These are phyloP conservation scores for Saimiri boliviensis DNA, from an alignment of 2,113 vertebrate species.

Conservation along the genomic window DNA sequence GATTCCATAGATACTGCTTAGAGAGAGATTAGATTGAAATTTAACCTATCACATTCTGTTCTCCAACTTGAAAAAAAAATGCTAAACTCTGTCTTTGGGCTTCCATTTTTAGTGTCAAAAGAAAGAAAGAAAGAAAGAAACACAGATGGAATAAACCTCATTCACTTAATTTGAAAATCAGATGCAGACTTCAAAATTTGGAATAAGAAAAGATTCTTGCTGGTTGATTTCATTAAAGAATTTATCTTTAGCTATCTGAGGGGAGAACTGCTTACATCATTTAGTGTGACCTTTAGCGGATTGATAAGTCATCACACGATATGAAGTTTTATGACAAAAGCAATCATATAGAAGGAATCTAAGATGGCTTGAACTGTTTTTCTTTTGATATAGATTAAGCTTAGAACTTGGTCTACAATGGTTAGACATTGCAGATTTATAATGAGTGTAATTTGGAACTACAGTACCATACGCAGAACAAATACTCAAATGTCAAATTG, in stretches of 20 bases:
- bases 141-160: slow-evolving; percentile 56
- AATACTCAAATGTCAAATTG: background rate
- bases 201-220: slow-evolving; percentile 51
- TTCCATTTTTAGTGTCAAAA: slow-evolving; percentile 55
- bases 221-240: slow-evolving; percentile 34
- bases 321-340: slow-evolving; percentile 66
- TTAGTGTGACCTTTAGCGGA: slow-evolving; percentile 68
- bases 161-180: slow-evolving; percentile 68
- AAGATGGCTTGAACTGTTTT: slow-evolving; percentile 13
- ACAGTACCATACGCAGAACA: background rate
- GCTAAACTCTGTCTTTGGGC: slow-evolving; percentile 26
- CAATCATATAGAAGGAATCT: slow-evolving; percentile 71
- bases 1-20: slow-evolving; percentile 41
- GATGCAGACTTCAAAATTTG: slow-evolving; percentile 52
- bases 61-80: slow-evolving; percentile 44
- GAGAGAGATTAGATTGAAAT: slow-evolving; percentile 62
- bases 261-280: slow-evolving; percentile 62
- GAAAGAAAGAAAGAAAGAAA: slow-evolving; percentile 43
- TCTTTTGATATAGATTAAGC: slow-evolving; percentile 20
- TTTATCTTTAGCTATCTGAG: slow-evolving; percentile 45
- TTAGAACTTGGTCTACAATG: slow-evolving; percentile 28
- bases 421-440: slow-evolving; percentile 42
- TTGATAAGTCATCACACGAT: slow-evolving; percentile 57
- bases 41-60: slow-evolving; percentile 51
- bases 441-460: background rate